Evolutionary conservation across 2,888 invertebrate species (phyloP), one percentile per base, ranked within the genome.

Genomic region (Coleophora flavipennella): DNA sequence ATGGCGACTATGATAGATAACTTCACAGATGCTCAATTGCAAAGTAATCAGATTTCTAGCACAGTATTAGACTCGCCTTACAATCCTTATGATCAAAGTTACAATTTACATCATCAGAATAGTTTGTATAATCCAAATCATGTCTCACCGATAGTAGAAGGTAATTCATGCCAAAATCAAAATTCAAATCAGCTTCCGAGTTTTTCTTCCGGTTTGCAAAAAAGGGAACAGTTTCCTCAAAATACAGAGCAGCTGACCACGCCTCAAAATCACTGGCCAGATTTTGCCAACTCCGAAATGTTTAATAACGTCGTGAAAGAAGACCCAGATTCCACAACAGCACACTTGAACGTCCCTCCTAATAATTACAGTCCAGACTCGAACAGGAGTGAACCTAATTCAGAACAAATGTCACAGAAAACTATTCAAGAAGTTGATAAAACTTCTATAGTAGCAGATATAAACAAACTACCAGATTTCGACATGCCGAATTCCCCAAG

Each of bases 1-100:
- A 91, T 91, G 91, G 90, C 90, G 29, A 87, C 91, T 6, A 91
- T 92, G 91, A 89, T 92, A 46, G 92, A 92, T 49, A 91, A 90
- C 53, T 91, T 92, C 72, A 90, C 89, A 28, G 91, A 92, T 58
- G 90, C 91, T 12, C 93, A 93, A 60, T 73, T 94, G 27, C 94
- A 94, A 71, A 94, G 92, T 62, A 92, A 93, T 61, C 93, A 93
- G 72, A 92, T 93, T 49, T 93, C 94, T 31, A 94, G 94, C 59
- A 94, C 93, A 10, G 93, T 93, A 4, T 72, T 92, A 53, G 93
- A 93, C 62, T 89, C 89, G 3, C 89, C 90, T 8, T 88, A 89
- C 49, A 85, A 85, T 49, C 73, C 88, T 25, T 88, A 89, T 34
- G 89, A 89, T 45, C 89, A 89, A 60, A 88, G 85, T 57, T 89